Evolutionary conservation across 2,888 invertebrate genomes (phyloP).

Genomic region (Argyresthia albistria): DNA sequence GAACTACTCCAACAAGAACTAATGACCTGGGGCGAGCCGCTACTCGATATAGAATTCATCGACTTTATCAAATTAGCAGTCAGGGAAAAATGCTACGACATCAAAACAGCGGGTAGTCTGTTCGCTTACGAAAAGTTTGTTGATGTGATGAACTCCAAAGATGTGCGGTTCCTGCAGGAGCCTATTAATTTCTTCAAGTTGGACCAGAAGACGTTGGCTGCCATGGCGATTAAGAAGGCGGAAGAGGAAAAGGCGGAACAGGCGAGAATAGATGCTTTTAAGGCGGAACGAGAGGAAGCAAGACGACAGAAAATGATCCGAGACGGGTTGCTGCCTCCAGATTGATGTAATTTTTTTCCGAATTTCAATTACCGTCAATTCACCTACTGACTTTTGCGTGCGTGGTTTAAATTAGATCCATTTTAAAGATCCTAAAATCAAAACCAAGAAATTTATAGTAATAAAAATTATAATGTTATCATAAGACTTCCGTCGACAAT

Average conservation of each 20-base stretch:
- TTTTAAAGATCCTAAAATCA: neutral
- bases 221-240: constrained; percentile 50
- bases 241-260: constrained; percentile 42
- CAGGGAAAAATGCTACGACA: constrained; percentile 44
- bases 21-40: constrained; percentile 50
- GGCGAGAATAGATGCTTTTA: constrained; percentile 44
- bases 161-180: constrained; percentile 36
- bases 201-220: constrained; percentile 57
- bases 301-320: constrained; percentile 47
- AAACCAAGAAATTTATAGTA: neutral
- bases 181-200: constrained; percentile 60
- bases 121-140: constrained; percentile 49
- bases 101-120: constrained; percentile 25
- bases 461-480: too few relatives aligned
- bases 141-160: constrained; percentile 55
- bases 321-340: constrained; percentile 35
- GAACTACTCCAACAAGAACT: constrained; percentile 42
- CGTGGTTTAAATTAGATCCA: too few relatives aligned
- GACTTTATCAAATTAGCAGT: constrained; percentile 42
- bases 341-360: neutral
- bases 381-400: too few relatives aligned
- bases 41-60: constrained; percentile 44
- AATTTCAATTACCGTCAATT: neutral
- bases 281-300: constrained; percentile 41
- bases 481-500: too few relatives aligned